Conservation (phyloP, 2,888 invertebrate genomes). For the Habrosyne pyritoides region DNA sequence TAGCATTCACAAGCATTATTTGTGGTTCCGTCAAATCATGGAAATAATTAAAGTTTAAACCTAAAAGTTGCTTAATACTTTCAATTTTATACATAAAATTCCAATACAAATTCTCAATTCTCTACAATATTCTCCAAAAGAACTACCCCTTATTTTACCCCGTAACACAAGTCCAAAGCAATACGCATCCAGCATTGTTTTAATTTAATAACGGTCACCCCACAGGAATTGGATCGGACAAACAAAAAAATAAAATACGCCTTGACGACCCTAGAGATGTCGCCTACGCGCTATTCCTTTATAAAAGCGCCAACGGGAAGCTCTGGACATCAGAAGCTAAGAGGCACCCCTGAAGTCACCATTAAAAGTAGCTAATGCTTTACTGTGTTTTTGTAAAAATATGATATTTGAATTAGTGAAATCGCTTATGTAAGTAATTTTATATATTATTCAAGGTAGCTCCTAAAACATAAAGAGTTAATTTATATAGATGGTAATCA, state of each 20-base stretch:
- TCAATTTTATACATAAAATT: too few species aligned
- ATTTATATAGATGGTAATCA: background rate
- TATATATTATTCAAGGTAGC: background rate
- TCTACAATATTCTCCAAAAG: slow-evolving; percentile 14
- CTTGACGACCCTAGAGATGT: slow-evolving; percentile 65
- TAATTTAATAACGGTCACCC: slow-evolving; percentile 78
- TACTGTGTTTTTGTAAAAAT: slow-evolving; percentile 24
- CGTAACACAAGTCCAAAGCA: slow-evolving; percentile 61
- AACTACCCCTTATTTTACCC: slow-evolving; percentile 41
- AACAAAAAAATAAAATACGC: slow-evolving; percentile 58
- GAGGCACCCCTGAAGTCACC: slow-evolving; percentile 23
- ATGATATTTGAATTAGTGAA: slow-evolving; percentile 27
- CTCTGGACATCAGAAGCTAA: slow-evolving; percentile 39
- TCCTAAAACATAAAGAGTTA: background rate
- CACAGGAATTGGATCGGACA: slow-evolving; percentile 48
- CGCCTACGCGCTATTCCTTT: slow-evolving; percentile 52
- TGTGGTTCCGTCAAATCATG: too few species aligned
- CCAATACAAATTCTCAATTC: too few species aligned
- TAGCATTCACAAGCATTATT: too few species aligned
- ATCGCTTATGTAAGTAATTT: slow-evolving; percentile 25
- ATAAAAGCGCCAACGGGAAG: slow-evolving; percentile 55
- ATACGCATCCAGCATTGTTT: slow-evolving; percentile 68
- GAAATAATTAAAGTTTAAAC: too few species aligned
- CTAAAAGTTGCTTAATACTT: too few species aligned
- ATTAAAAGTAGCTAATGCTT: slow-evolving; percentile 9